A percentile compares a stretch with the other conserved stretches of the same genome.
Evolutionary conservation across 2,797 vertebrate genomes (phyloP).

Genomic region (Cryptoblepharus egeriae): DNA sequence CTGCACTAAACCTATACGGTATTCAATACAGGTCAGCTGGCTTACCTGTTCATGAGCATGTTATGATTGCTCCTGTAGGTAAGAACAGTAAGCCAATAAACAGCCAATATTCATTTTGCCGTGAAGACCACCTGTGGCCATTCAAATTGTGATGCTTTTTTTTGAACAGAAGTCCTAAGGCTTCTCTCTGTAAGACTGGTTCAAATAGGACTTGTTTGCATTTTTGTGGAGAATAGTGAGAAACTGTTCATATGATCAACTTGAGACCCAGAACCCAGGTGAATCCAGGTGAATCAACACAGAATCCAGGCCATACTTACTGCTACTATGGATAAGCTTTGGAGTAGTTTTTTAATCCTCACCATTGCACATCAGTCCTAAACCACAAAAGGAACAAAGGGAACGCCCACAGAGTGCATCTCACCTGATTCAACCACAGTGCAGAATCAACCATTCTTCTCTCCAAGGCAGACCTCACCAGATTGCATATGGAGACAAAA

Average conservation of each 20-base stretch:
- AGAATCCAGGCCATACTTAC: constrained; percentile 18
- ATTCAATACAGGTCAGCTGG: no score
- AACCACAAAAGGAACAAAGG: rapidly evolving
- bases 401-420: no score
- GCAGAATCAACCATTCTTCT: constrained; percentile 5
- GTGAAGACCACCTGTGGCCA: constrained; percentile 36
- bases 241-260: neutral
- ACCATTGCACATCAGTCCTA: neutral
- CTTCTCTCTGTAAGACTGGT: constrained; percentile 27
- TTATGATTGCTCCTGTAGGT: rapidly evolving
- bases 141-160: constrained; percentile 29
- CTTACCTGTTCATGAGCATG: no score
- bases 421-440: rapidly evolving
- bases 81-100: constrained; percentile 35
- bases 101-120: constrained; percentile 33
- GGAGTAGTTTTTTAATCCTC: constrained; percentile 16
- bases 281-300: no score
- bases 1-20: no score
- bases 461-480: constrained; percentile 42
- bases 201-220: constrained; percentile 17
- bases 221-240: constrained; percentile 22
- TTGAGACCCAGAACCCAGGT: neutral
- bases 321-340: neutral
- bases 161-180: constrained; percentile 6
- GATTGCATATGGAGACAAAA: constrained; percentile 17